Evolutionary conservation across 2,797 vertebrate species (phyloP).

Genomic region (Anas bernieri): DNA sequence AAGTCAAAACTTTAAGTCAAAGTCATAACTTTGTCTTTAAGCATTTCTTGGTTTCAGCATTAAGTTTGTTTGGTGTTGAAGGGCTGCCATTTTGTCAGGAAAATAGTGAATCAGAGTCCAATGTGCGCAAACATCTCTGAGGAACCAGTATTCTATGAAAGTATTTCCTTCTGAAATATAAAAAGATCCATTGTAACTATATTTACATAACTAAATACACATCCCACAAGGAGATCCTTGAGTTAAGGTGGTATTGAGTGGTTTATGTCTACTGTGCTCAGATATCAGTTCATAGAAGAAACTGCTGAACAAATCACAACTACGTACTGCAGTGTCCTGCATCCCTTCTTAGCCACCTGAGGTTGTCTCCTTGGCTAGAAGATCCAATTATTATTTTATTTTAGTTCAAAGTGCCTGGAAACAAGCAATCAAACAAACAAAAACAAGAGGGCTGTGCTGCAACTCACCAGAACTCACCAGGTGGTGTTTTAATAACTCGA

Average conservation of each 20-base stretch:
- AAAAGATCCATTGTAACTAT: not conserved
- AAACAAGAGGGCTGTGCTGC: not conserved
- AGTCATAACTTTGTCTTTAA: not conserved
- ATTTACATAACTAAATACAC: not conserved
- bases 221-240: not conserved
- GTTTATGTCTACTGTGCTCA: not conserved
- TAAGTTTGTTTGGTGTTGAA: not conserved
- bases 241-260: not conserved
- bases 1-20: not conserved
- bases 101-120: not conserved
- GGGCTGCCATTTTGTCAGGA: not conserved
- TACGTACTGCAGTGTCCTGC: not conserved
- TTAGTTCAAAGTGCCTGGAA: not conserved
- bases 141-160: not conserved
- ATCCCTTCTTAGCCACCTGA: not conserved
- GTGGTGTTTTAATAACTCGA: conserved; percentile 1
- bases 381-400: not conserved
- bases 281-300: not conserved
- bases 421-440: not conserved
- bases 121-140: not conserved
- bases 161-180: not conserved
- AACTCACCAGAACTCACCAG: not conserved
- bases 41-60: not conserved
- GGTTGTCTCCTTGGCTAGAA: not conserved
- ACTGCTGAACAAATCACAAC: not conserved